Percentiles rank a stretch among this genome's conserved stretches.
Conservation (phyloP, 2,888 invertebrate genomes). For the Pseudococcus longispinus region DNA sequence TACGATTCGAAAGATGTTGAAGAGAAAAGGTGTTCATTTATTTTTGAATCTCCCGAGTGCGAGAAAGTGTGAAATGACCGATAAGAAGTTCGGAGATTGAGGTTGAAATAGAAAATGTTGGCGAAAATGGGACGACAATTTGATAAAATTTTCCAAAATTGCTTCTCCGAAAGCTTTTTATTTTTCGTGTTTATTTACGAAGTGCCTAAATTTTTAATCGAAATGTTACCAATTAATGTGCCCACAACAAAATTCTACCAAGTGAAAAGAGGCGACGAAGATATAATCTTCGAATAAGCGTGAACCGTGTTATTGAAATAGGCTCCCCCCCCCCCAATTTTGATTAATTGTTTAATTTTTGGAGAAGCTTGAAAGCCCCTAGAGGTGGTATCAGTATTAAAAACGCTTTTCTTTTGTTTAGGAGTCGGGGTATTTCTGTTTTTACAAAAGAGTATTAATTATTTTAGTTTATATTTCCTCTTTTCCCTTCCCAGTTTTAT, state of each 20-base stretch:
- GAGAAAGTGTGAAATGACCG: background rate
- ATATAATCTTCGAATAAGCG: conserved; percentile 5
- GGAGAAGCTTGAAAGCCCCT: background rate
- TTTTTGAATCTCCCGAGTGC: background rate
- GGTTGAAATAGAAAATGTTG: background rate
- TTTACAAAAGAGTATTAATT: background rate
- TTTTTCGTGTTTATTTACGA: background rate
- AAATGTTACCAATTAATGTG: conserved; percentile 40
- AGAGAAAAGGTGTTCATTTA: background rate
- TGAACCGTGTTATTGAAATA: background rate
- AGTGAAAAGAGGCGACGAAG: conserved; percentile 10
- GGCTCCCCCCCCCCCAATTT: background rate
- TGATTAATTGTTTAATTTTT: background rate
- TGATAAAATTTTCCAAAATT: background rate
- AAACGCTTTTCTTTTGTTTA: background rate
- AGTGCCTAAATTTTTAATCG: conserved; percentile 37
- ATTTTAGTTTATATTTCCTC: background rate
- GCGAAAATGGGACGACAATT: background rate
- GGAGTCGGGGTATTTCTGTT: background rate
- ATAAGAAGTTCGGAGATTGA: background rate
- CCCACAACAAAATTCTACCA: background rate
- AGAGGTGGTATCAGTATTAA: background rate
- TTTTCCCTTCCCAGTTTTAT: background rate
- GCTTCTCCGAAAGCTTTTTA: conserved; percentile 20
- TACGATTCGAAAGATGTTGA: background rate